Base-by-base conservation (phyloP, 2,113 vertebrate species). In the Grallaria varia region DNA sequence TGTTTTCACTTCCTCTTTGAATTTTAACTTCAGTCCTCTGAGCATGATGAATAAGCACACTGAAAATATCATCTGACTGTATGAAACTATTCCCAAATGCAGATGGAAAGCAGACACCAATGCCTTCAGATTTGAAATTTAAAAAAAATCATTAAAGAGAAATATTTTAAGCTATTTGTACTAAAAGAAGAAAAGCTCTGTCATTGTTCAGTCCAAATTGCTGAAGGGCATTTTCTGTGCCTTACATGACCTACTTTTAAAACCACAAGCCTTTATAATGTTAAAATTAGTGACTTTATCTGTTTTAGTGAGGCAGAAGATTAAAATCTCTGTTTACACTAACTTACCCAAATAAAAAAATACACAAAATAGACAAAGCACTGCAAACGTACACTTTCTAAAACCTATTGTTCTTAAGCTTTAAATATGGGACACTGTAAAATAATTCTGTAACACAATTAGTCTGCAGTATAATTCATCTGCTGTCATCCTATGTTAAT, bases 211-310 rank as follows among this genome's bases (percentile, higher is more conserved):
- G 28, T 74, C 60, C 71, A 64, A 77, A 67, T 22, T 83, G n/a
- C 55, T 87, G 37, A 78, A 83, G 69, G 68, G 52, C 53, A 86
- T 85, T 90, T 84, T 92, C 47, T 91, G 44, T 68, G 69, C 56
- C 50, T 78, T 86, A 56, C 12, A 72, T 94, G 89, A 93, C 92
- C 90, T 90, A 93, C 71, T 94, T 94, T 91, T 77, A 59, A 85
- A 95, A 74, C 56, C 60, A 67, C 60, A 73, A 50, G 28, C 37
- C 35, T 83, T 86, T 77, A 78, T 73, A 87, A 63, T 72, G 60
- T 87, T 73, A 77, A 64, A 90, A 86, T 66, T 39, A 63, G 18
- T 58, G 89, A 42, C 58, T 75, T 88, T 78, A 53, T 93, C 50
- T 77, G 15, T 31, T 59, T 69, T 72, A 83, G 19, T 47, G 86